Evolutionary conservation across 2,888 invertebrate genomes (phyloP).

Genomic region (Leptinotarsa tumamoca): DNA sequence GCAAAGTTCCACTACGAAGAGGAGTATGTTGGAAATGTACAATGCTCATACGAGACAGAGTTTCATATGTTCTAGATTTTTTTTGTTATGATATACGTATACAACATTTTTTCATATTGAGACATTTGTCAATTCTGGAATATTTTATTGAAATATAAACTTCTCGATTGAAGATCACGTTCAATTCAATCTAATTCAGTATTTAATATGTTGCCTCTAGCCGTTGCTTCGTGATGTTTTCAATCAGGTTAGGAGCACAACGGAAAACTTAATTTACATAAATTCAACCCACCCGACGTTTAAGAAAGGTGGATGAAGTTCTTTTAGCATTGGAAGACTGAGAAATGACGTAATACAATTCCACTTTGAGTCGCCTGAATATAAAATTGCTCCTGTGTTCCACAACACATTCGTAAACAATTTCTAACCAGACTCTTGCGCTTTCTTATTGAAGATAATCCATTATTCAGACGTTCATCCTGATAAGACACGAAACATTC

Average conservation of each 20-base stretch:
- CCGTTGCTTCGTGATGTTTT: background rate
- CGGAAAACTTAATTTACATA: background rate
- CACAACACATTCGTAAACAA: constrained; percentile 13
- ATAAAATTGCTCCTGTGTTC: constrained; percentile 1
- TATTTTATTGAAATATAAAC: too few relatives aligned
- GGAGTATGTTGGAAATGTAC: too few relatives aligned
- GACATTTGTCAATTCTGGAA: too few relatives aligned
- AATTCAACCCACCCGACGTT: background rate
- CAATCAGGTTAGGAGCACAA: background rate
- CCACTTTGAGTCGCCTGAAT: background rate
- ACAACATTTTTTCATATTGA: too few relatives aligned
- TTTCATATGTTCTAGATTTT: too few relatives aligned
- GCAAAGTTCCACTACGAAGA: too few relatives aligned
- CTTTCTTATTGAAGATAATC: constrained; percentile 3
- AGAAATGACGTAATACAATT: background rate
- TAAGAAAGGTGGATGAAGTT: background rate
- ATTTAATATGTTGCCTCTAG: background rate
- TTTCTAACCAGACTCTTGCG: background rate
- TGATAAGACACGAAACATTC: constrained; percentile 14
- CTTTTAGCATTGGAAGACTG: background rate
- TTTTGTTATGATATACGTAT: too few relatives aligned
- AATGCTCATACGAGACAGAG: too few relatives aligned
- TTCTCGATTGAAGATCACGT: too few relatives aligned
- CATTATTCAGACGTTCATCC: constrained; percentile 8
- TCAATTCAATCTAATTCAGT: background rate